These are phyloP conservation scores for Caloenas nicobarica DNA, from an alignment of 2,113 vertebrate genomes.

Conservation along the genomic window DNA sequence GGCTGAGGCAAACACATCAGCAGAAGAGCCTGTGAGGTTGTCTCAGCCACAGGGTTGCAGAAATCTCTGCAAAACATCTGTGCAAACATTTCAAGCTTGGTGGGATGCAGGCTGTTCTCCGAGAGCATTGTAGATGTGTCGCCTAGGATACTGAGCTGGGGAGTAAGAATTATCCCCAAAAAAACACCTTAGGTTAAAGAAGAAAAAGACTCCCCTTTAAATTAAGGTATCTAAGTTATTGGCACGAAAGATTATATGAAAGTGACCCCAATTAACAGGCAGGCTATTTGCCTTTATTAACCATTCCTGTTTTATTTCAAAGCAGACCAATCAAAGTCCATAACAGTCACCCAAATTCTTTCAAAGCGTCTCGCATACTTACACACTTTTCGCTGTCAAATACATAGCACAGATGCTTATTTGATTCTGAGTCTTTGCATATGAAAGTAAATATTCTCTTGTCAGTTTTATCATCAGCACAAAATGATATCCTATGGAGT, in stretches of 20 bases:
- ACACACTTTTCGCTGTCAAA: conserved; percentile 99
- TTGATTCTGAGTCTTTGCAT: conserved; percentile 98
- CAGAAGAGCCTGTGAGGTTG: background rate
- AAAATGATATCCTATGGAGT: conserved; percentile 97
- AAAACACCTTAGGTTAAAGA: background rate
- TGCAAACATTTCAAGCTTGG: background rate
- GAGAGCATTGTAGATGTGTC: background rate
- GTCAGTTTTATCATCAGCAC: conserved; percentile 98
- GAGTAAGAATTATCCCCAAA: background rate
- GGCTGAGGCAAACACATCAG: background rate
- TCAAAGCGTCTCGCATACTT: conserved; percentile 73
- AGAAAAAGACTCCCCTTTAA: background rate
- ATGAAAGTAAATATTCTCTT: conserved; percentile 99
- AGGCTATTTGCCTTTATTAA: conserved; percentile 10
- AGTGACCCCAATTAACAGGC: background rate
- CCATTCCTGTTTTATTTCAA: background rate
- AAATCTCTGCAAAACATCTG: background rate
- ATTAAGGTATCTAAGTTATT: background rate
- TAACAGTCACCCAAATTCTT: background rate
- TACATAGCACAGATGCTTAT: conserved; percentile 97
- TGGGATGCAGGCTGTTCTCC: background rate
- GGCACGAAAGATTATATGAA: background rate
- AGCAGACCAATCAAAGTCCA: background rate
- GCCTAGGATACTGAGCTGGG: background rate
- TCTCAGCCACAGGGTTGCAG: background rate